Percentiles rank a stretch among this genome's conserved stretches.
These are phyloP conservation scores for Melangyna quadrimaculata DNA, from an alignment of 2,888 invertebrate genomes.

Conservation along the genomic window DNA sequence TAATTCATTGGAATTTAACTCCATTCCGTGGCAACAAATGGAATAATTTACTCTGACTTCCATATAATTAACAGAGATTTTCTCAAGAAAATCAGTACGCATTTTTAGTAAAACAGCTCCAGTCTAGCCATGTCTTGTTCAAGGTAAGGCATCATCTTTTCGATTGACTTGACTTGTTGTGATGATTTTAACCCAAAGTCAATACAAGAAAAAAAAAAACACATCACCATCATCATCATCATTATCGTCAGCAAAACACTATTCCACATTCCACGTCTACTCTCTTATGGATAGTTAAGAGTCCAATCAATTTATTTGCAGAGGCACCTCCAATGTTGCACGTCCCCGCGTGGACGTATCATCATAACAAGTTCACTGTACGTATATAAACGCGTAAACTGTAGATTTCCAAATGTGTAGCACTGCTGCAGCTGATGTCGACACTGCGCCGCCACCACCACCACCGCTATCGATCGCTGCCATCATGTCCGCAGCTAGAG, in stretches of 20 bases:
- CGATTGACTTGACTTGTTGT: slow-evolving; percentile 1
- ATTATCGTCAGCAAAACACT: slow-evolving; percentile 57
- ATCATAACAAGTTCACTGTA: slow-evolving; percentile 67
- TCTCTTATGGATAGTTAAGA: slow-evolving; percentile 62
- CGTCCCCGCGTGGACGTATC: slow-evolving; percentile 51
- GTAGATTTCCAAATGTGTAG: slow-evolving; percentile 67
- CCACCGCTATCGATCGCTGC: neutral
- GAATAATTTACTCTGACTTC: slow-evolving; percentile 5
- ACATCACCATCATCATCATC: neutral
- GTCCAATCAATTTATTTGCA: slow-evolving; percentile 68
- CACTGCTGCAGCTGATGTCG: neutral
- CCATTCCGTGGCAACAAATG: neutral
- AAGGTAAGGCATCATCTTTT: neutral
- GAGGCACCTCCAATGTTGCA: slow-evolving; percentile 60
- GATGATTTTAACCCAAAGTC: neutral
- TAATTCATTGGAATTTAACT: slow-evolving; percentile 21
- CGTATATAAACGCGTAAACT: slow-evolving; percentile 21
- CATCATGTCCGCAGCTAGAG: neutral
- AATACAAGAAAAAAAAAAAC: neutral
- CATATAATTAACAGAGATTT: slow-evolving; percentile 18
- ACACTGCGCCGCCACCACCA: neutral
- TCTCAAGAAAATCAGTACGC: neutral
- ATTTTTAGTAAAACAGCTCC: neutral
- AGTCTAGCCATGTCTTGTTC: neutral
- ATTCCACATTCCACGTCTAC: slow-evolving; percentile 63